Evolutionary conservation across 2,888 invertebrate genomes (phyloP), one percentile per base, ranked within the genome.

Genomic region (Drosophila neutralis): DNA sequence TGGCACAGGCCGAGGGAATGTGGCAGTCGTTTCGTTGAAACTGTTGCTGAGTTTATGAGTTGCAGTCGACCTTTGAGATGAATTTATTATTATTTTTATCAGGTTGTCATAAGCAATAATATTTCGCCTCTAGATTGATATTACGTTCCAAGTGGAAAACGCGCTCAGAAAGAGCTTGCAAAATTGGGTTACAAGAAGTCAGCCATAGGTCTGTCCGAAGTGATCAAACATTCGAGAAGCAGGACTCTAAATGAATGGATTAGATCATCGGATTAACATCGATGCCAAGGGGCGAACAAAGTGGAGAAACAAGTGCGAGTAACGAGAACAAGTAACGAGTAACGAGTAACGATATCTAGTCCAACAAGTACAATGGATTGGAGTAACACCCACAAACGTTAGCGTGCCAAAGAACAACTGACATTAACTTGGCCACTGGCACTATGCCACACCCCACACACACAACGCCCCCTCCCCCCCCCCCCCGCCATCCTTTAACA

Each of bases 371-470:
- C 52, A 65, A 62, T 53, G 64, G 51, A 70, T 75, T 61, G 68
- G 65, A 70, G 76, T 73, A 67, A 67, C 68, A 77, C 62, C 67
- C 69, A 59, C 27, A 49, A 71, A 73, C 53, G 69, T 69, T 68
- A 38, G 83, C 80, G 62, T 76, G 82, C 83, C 71, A 80, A 64
- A 79, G 51, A 66, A 29, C 70, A 73, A 63, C 73, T 82, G 85
- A 69, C 76, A 85, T 76, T 71, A 79, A 76, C 69, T 75, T 63
- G 56, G 48, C 42, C 57, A 68, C 48, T 62, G 62, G 15, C 21
- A 11, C 11, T 40, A 13, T 56, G 58, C 27, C 68, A 61, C 63
- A 38, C 73, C 60, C 48, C 7, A 24, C 5, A 15, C 31, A 33
- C 10, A 33, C 10, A 33, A 0, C 31, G 0, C 10, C 10, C 3